Evolutionary conservation across 1,140 invertebrate species (phyloP), one percentile per base, ranked within the genome.

Genomic region (Mycetomoellerius zeteki): DNA sequence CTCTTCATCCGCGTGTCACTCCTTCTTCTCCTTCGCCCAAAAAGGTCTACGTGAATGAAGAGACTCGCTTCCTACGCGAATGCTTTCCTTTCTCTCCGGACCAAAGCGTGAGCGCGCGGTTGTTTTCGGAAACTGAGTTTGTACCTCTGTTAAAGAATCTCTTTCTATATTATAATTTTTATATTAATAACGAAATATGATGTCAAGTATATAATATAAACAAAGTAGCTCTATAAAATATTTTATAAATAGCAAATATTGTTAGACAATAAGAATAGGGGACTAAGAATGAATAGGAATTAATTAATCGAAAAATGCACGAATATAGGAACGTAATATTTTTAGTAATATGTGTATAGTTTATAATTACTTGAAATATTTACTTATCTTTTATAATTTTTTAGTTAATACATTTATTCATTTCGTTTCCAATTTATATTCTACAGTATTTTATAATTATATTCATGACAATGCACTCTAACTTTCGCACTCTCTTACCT

Each of bases 1-100:
- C 62, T 14, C 12, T 30, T 43, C 33, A 12, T 43, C 33, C 37
- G 10, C 37, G 71, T 85, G 43, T 75, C 71, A 50, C n/a, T 75
- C 58, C 30, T 54, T 54, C 50, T 47, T 65, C 87, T 75, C 16
- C 62, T 78, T 76, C 37, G 64, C 52, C 84, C 76, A 43, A 86
- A 71, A 78, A 65, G 82, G 62, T 56, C 72, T 52, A 77, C 33
- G 58, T 67, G 62, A 77, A 85, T 85, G 82, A 78, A 85, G 82
- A 76, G 82, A 65, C 73, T 78, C 30, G 24, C 33, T 64, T 58
- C 56, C 80, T 75, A 84, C 54, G 52, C 52, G 80, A 21, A 73
- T 62, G 47, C 27, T 60, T 84, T 62, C 27, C 54, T 33, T 73
- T 75, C 43, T 37, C 56, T 30, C 24, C 14, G 19, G 14, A 21